A percentile compares a stretch with the other conserved stretches of the same genome.
phyloP scores from a whole-genome alignment of 2,113 vertebrate genomes.

The Conger conger region DNA sequence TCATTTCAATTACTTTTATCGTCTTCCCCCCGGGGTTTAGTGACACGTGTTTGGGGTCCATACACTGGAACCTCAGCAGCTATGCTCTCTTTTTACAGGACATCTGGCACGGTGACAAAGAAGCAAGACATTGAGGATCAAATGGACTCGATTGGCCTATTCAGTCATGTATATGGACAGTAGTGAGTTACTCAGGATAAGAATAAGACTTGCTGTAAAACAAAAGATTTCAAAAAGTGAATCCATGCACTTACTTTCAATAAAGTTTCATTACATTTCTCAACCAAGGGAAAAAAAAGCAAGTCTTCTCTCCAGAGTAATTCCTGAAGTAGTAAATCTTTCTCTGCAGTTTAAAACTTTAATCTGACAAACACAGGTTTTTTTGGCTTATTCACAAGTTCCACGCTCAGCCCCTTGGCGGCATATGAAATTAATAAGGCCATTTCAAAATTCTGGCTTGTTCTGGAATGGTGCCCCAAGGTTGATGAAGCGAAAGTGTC shows the following conservation, averaged over 20 bases:
- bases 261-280: neutral
- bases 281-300: no score
- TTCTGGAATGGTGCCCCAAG: neutral
- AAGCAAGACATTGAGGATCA: neutral
- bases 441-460: neutral
- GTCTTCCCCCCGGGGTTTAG: neutral
- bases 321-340: neutral
- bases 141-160: neutral
- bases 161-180: no score
- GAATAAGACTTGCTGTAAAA: no score
- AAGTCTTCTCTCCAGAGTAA: neutral
- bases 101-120: neutral
- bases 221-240: no score
- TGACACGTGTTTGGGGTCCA: neutral
- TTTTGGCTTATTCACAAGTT: neutral
- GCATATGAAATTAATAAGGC: neutral
- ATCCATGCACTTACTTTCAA: no score
- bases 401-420: neutral
- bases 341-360: neutral
- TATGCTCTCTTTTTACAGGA: neutral
- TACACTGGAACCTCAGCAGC: neutral
- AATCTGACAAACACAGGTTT: neutral
- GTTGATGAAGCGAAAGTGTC: neutral
- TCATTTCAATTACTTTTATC: slow-evolving; percentile 3
- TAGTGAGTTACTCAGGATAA: no score